Evolutionary conservation across 2,797 vertebrate species (phyloP).

Genomic region (Gymnothorax reevesii): DNA sequence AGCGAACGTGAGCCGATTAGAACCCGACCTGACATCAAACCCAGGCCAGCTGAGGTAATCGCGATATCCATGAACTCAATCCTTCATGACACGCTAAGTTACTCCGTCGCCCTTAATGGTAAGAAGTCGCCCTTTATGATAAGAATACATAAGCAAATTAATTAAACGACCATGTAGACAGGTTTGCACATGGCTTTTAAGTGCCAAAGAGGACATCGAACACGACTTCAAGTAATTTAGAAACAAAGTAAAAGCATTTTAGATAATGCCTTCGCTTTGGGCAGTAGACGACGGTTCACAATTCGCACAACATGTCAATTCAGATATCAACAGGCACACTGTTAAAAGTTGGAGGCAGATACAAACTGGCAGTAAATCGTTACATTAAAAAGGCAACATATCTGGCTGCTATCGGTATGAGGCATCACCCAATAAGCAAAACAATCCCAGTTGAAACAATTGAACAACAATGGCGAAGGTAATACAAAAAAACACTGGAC

Average conservation of each 20-base stretch:
- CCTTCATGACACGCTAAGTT: slow-evolving; percentile 4
- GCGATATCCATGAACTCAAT: not conserved
- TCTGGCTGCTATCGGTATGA: not conserved
- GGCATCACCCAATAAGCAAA: not conserved
- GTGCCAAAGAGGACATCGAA: not conserved
- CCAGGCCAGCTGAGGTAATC: not conserved
- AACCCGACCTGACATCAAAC: not conserved
- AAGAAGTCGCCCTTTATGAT: slow-evolving; percentile 39
- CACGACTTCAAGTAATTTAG: not conserved
- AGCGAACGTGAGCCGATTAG: not conserved
- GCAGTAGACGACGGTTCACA: not conserved
- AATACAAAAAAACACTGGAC: too few relatives aligned
- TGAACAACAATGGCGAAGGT: not conserved
- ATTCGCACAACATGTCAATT: not conserved
- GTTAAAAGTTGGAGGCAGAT: not conserved
- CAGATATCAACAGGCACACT: not conserved
- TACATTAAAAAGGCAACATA: slow-evolving; percentile 20
- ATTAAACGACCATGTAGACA: slow-evolving; percentile 1
- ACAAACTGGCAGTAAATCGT: not conserved
- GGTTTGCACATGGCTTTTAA: not conserved
- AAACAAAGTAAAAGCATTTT: not conserved
- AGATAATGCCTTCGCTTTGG: not conserved
- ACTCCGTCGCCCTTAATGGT: not conserved
- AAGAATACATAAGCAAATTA: slow-evolving; percentile 48
- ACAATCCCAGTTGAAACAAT: not conserved